These are phyloP conservation scores for Antheraea pernyi DNA, from an alignment of 1,140 invertebrate species.

Conservation along the genomic window DNA sequence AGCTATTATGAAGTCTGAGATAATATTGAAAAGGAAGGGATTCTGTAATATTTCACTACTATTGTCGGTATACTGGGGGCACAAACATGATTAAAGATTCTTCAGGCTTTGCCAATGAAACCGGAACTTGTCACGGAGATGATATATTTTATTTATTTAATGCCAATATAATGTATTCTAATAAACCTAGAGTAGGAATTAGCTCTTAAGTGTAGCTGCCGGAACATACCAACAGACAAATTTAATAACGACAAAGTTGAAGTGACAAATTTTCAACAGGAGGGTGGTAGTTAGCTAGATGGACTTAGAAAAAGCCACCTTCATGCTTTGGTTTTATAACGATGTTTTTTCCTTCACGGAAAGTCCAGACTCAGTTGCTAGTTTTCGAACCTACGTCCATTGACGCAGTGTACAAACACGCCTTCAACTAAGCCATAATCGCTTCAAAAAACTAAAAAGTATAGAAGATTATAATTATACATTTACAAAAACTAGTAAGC, in stretches of 20 bases:
- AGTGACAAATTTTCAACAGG: neutral
- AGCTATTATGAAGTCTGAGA: constrained; percentile 14
- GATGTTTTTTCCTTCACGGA: constrained; percentile 5
- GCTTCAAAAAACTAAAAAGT: too few species aligned
- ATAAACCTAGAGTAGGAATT: too few species aligned
- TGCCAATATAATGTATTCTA: neutral
- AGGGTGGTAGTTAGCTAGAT: constrained; percentile 11
- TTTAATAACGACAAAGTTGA: too few species aligned
- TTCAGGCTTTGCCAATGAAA: too few species aligned
- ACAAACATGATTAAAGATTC: constrained; percentile 13
- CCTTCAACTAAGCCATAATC: too few species aligned
- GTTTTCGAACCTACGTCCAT: constrained; percentile 9
- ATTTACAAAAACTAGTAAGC: too few species aligned
- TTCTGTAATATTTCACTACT: constrained; percentile 10
- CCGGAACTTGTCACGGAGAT: neutral
- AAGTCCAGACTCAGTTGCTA: constrained; percentile 5
- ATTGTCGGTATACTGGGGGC: constrained; percentile 14
- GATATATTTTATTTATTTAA: constrained; percentile 20
- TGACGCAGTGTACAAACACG: neutral
- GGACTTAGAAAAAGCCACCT: neutral
- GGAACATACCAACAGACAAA: too few species aligned
- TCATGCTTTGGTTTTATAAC: neutral
- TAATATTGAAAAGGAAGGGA: constrained; percentile 6
- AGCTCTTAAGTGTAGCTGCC: too few species aligned
- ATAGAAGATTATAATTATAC: too few species aligned